phyloP scores from a whole-genome alignment of 2,797 vertebrate genomes.

The Notolepis coatsorum region DNA sequence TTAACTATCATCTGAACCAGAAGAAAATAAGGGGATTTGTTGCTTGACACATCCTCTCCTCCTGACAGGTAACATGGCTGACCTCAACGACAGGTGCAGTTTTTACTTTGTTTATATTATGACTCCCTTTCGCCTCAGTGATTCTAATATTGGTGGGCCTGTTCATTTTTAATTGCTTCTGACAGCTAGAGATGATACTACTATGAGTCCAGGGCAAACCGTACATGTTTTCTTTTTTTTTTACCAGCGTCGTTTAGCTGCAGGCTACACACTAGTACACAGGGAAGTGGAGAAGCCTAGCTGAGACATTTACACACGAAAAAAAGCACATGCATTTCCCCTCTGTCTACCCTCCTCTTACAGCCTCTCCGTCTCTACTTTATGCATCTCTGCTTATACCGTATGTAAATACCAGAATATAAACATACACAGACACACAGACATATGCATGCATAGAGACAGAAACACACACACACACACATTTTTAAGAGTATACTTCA shows the following conservation, averaged over 20 bases:
- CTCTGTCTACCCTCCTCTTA: slow-evolving; percentile 21
- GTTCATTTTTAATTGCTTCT: slow-evolving; percentile 26
- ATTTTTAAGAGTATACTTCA: too few relatives aligned
- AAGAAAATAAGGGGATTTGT: too few relatives aligned
- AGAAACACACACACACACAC: too few relatives aligned
- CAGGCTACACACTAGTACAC: neutral
- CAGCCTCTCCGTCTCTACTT: slow-evolving; percentile 48
- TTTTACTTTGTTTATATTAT: slow-evolving; percentile 19
- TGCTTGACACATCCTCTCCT: slow-evolving; percentile 5
- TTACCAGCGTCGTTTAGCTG: neutral
- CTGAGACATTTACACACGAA: slow-evolving; percentile 33
- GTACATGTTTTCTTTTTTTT: too few relatives aligned
- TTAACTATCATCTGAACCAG: too few relatives aligned
- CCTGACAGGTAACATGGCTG: neutral
- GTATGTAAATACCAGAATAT: too few relatives aligned
- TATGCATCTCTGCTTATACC: too few relatives aligned
- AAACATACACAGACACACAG: too few relatives aligned
- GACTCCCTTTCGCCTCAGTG: slow-evolving; percentile 24
- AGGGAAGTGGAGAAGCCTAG: neutral
- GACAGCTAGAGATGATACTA: slow-evolving; percentile 26
- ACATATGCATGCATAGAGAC: too few relatives aligned
- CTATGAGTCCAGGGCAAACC: neutral
- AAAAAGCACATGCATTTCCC: slow-evolving; percentile 23
- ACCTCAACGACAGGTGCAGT: slow-evolving; percentile 10
- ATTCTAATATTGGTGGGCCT: slow-evolving; percentile 9